phyloP scores from a whole-genome alignment of 2,797 vertebrate genomes.

The Mormyrus hasselquistii region DNA sequence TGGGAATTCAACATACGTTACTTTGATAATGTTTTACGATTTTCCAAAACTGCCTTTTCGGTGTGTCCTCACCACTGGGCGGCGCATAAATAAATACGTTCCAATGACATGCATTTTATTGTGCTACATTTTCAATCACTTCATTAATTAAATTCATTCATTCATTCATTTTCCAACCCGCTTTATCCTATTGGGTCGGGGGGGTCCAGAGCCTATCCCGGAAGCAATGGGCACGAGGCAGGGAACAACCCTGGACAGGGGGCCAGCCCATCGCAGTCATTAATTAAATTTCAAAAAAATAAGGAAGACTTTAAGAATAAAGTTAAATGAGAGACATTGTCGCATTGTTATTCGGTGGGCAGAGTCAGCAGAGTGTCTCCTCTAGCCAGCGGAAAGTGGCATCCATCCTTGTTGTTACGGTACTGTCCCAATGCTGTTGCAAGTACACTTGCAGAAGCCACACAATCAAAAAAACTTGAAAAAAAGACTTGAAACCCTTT shows the following conservation, averaged over 20 bases:
- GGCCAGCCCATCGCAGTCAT: too few relatives aligned
- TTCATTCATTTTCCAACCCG: too few relatives aligned
- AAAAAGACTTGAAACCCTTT: not conserved
- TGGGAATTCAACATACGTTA: not conserved
- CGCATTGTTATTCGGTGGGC: not conserved
- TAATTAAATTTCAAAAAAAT: not conserved
- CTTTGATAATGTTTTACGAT: not conserved
- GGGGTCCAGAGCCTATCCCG: too few relatives aligned
- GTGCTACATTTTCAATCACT: not conserved
- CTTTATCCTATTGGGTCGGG: too few relatives aligned
- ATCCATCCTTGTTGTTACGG: not conserved
- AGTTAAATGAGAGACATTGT: not conserved
- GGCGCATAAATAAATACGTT: not conserved
- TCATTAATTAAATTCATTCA: too few relatives aligned
- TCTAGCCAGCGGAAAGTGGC: not conserved
- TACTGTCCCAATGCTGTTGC: not conserved
- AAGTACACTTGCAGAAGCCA: not conserved
- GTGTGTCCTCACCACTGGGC: not conserved
- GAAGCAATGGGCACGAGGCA: too few relatives aligned
- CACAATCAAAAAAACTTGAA: not conserved
- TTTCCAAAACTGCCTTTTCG: not conserved
- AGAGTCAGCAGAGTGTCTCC: not conserved
- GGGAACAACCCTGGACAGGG: too few relatives aligned
- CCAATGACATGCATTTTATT: not conserved
- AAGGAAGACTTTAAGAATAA: not conserved